phyloP scores from a whole-genome alignment of 2,113 vertebrate genomes.

The Lanius ludovicianus region DNA sequence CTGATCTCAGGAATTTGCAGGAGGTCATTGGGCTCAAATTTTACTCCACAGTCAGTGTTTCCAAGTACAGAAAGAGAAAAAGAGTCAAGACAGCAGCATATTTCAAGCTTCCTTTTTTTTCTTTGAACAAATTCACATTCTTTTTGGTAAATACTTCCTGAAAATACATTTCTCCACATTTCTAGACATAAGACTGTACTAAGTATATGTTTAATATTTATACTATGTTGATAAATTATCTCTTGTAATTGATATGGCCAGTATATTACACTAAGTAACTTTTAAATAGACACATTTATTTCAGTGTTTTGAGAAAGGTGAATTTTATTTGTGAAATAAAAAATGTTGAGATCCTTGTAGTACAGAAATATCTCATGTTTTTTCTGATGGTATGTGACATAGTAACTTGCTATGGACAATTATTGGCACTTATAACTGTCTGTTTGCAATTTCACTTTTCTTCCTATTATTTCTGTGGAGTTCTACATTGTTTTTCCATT shows the following conservation, averaged over 20 bases:
- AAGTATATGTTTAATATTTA: neutral
- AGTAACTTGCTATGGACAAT: rapidly evolving
- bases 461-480: neutral
- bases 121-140: neutral
- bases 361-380: neutral
- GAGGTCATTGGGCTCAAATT: neutral
- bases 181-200: neutral
- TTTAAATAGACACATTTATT: neutral
- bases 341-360: neutral
- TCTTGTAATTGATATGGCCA: neutral
- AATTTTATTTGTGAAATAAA: neutral
- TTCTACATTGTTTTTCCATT: neutral
- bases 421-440: neutral
- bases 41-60: neutral
- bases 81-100: neutral
- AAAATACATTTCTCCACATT: neutral
- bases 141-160: neutral
- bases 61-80: neutral
- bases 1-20: neutral
- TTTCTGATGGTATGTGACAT: neutral
- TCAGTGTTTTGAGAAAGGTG: neutral
- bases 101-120: neutral
- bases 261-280: neutral
- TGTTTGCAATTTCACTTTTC: neutral
- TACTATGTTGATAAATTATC: neutral